Base-by-base conservation (phyloP, 2,113 vertebrate genomes). In the Malurus alboscapulatus region DNA sequence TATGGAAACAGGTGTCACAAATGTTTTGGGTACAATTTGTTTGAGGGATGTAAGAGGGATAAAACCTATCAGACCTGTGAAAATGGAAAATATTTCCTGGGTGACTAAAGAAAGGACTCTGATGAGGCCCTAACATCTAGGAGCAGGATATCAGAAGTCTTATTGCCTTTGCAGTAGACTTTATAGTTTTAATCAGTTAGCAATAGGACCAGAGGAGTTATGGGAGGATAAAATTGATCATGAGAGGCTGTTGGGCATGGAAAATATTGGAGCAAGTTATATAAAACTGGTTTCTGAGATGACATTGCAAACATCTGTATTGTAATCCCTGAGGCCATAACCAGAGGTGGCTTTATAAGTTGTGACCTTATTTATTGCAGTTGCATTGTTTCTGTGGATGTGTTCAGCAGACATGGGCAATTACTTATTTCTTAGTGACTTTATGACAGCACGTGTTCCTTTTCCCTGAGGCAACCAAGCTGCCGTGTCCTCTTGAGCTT, bases 401-500 rank as follows among this genome's bases (percentile, higher is more conserved):
- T 6, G 1, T 94, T 84, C 89, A 86, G 63, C 2, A 91, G 84
- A 38, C 87, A 54, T 89, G 84, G 77, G 42, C 87, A 89, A 87
- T 94, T 91, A 88, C 87, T 94, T 94, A 67, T 74, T 81, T 90
- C 78, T 91, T 27, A 5, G 84, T 90, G 91, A 92, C 94, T 95
- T 94, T 67, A 51, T 87, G 93, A 85, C 89, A 95, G 68, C 25
- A 4, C 4, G 1, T 77, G 58, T 68, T 85, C 59, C 78, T 90
- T 94, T 94, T 93, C 95, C 95, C 94, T 81, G 82, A 85, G 93
- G 95, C 87, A 71, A 14, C 54, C 89, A 92, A 88, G 96, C 87
- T 96, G 94, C 84, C 4, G 0, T 67, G 68, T 94, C 63, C 79
- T 94, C 63, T 58, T 92, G 84, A 94, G 93, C 20, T 91, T 94